These are phyloP conservation scores for Brachystomella parvula DNA, from an alignment of 1,140 invertebrate genomes.

Conservation along the genomic window DNA sequence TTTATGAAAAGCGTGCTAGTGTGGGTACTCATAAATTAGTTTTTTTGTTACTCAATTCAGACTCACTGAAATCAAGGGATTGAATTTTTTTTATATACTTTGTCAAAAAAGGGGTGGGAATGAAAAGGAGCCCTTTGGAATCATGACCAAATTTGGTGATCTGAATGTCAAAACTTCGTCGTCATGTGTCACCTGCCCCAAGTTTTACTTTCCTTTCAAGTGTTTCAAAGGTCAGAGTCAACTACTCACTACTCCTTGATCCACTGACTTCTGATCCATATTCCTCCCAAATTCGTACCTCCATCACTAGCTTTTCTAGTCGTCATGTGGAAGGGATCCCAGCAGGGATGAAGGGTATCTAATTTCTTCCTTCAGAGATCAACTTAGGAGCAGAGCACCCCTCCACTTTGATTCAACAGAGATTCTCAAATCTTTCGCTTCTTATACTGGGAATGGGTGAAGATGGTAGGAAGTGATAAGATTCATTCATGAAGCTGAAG, in stretches of 20 bases:
- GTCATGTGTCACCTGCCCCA: conserved; percentile 33
- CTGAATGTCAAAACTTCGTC: conserved; percentile 34
- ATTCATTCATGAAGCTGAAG: conserved; percentile 6
- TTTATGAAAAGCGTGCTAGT: too few species aligned
- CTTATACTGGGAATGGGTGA: not conserved
- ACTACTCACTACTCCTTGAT: too few species aligned
- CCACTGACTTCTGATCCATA: too few species aligned
- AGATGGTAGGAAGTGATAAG: not conserved
- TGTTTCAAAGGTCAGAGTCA: not conserved
- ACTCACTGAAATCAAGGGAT: not conserved
- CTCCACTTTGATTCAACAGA: not conserved
- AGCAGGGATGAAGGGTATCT: not conserved
- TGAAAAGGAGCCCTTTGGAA: not conserved
- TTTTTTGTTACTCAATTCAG: too few species aligned
- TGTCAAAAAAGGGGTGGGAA: not conserved
- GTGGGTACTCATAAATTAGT: too few species aligned
- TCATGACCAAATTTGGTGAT: conserved; percentile 34
- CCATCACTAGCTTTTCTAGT: too few species aligned
- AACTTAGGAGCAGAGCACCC: too few species aligned
- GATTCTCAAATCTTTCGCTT: too few species aligned
- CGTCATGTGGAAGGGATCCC: not conserved
- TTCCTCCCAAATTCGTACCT: too few species aligned
- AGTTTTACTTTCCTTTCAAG: not conserved
- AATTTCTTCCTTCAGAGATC: not conserved
- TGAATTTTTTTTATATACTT: not conserved